Base-by-base conservation (phyloP, 2,113 vertebrate genomes). In the Poeciliopsis retropinna region DNA sequence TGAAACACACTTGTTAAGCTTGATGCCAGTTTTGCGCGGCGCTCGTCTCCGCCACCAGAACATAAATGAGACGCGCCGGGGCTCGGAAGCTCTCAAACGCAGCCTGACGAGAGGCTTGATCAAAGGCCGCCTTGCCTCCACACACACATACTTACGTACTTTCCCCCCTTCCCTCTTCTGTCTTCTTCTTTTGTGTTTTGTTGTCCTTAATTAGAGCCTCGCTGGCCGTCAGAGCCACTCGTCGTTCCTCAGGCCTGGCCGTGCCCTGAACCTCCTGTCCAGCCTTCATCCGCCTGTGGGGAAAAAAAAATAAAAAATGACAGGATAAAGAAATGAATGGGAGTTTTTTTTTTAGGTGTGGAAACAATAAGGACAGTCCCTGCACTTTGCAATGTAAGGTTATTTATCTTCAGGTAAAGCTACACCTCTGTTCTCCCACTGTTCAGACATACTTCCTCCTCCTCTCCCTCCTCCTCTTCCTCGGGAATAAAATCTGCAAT, bases 361-460 rank as follows among this genome's bases (percentile, higher is more conserved):
- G 76, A 66, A 85, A 91, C 85, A 86, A 91, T 85, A 62, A 68
- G 63, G 60, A 68, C 67, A 81, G 73, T 73, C 73, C 77, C 76
- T 14, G 44, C 1, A 65, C 67, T 66, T 74, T 8, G 25, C n/a
- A 22, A 31, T 1, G 74, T 70, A 34, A 51, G 75, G 81, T 75
- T 83, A 91, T 92, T 90, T 78, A 88, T 93, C 85, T 87, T 79
- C 60, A 83, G 63, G 80, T 92, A 78, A 80, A 81, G 80, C 67
- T 72, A 68, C 74, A 76, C 80, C 85, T 82, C 72, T 70, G 73
- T 65, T 60, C 76, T 70, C 81, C 75, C 67, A 70, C 57, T 72
- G 70, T 67, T 72, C 85, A 25, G 5, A 30, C 32, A 62, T 67
- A 78, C 75, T 64, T 72, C 61, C 72, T 31, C 66, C 29, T 5